Percentiles rank a stretch among this genome's conserved stretches.
These are phyloP conservation scores for Porites evermanni DNA, from an alignment of 92 coral and sea anemone genomes.

Conservation along the genomic window DNA sequence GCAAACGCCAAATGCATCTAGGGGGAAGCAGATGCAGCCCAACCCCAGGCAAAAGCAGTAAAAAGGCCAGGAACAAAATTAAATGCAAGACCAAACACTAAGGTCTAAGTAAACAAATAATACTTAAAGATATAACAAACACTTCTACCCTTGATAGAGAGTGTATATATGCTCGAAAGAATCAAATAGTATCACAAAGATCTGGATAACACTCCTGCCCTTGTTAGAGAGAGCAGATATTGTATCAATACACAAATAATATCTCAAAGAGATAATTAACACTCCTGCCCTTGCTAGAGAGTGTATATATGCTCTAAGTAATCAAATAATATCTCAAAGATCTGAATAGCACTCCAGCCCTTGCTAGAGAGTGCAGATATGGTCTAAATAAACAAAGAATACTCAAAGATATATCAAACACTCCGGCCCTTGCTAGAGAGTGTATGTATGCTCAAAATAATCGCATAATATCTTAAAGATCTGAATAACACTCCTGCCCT, in stretches of 20 bases:
- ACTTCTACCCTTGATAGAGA: background rate
- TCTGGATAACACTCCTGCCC: background rate
- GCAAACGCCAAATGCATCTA: background rate
- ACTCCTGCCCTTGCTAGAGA: conserved; percentile 19
- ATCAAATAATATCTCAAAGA: background rate
- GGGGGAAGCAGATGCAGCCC: background rate
- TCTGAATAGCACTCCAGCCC: background rate
- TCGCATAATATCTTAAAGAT: too few species aligned
- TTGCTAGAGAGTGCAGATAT: background rate
- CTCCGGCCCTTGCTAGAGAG: background rate
- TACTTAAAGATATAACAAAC: background rate
- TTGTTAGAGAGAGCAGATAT: background rate
- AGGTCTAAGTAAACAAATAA: background rate
- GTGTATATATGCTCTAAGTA: too few species aligned
- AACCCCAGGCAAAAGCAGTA: background rate
- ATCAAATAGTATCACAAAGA: background rate
- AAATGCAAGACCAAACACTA: too few species aligned
- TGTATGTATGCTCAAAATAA: too few species aligned
- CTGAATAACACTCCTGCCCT: too few species aligned
- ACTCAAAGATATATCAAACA: too few species aligned
- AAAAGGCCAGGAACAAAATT: background rate
- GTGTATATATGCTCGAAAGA: background rate
- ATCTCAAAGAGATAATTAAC: background rate
- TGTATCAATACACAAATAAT: too few species aligned
- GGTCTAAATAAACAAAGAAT: too few species aligned